A percentile compares a stretch with the other conserved stretches of the same genome.
Evolutionary conservation across 2,888 invertebrate genomes (phyloP).

Genomic region (Patella pellucida): DNA sequence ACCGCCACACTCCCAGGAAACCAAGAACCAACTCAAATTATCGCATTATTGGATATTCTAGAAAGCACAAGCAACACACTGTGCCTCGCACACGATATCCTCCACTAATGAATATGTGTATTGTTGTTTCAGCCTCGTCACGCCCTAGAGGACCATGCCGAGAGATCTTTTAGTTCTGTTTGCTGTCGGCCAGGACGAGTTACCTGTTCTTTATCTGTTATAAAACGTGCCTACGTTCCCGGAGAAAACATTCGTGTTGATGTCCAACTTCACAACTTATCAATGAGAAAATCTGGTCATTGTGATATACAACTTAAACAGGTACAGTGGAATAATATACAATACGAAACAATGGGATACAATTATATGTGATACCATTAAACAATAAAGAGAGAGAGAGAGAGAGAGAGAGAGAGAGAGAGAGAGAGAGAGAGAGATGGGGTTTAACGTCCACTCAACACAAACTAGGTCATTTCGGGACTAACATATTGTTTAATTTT

Average conservation of each 20-base stretch:
- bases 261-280: slow-evolving; percentile 62
- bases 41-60: too few species aligned
- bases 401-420: too few species aligned
- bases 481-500: too few species aligned
- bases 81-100: background rate
- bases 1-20: too few species aligned
- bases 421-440: too few species aligned
- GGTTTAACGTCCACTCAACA: too few species aligned
- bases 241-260: slow-evolving; percentile 61
- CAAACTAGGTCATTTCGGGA: too few species aligned
- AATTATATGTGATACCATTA: too few species aligned
- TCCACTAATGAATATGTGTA: background rate
- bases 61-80: background rate
- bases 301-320: slow-evolving; percentile 62
- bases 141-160: slow-evolving; percentile 61
- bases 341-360: too few species aligned
- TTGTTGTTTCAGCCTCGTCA: slow-evolving; percentile 42
- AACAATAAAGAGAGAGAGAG: too few species aligned
- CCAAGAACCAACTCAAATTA: too few species aligned
- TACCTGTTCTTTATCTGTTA: slow-evolving; percentile 59
- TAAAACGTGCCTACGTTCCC: slow-evolving; percentile 62
- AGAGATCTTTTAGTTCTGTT: slow-evolving; percentile 56
- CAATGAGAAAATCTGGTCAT: slow-evolving; percentile 58
- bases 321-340: slow-evolving; percentile 36
- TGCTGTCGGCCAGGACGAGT: slow-evolving; percentile 65